Evolutionary conservation across 2,797 vertebrate genomes (phyloP).

Genomic region (Adelosebastes latens): DNA sequence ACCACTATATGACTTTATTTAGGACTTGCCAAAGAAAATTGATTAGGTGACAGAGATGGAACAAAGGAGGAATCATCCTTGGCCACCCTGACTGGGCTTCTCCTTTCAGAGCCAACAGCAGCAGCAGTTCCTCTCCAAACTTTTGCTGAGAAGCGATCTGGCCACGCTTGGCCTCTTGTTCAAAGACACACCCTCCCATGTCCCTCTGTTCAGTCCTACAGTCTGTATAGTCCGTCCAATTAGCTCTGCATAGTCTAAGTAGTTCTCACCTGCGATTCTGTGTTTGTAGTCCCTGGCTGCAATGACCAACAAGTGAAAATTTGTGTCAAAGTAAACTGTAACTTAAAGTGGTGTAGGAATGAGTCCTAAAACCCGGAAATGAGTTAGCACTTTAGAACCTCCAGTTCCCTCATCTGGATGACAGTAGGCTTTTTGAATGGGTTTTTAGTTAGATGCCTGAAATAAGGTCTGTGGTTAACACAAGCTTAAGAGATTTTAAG

Average conservation of each 20-base stretch:
- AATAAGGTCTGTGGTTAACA: no score
- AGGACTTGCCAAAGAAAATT: conserved; percentile 81
- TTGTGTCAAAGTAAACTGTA: neutral
- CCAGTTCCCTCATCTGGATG: no score
- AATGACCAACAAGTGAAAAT: neutral
- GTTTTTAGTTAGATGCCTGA: no score
- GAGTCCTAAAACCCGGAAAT: no score
- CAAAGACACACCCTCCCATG: conserved; percentile 39
- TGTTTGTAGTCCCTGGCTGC: conserved; percentile 4
- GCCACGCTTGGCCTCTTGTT: conserved; percentile 55
- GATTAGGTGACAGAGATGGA: conserved; percentile 78
- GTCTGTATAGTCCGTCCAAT: neutral
- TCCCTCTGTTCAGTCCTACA: conserved; percentile 8
- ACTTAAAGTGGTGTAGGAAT: neutral
- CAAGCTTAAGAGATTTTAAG: no score
- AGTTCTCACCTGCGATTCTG: neutral
- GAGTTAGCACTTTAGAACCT: no score
- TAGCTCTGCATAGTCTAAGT: neutral
- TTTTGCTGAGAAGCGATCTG: conserved; percentile 56
- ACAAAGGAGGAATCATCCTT: conserved; percentile 78
- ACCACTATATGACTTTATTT: conserved; percentile 87
- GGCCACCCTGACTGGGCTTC: conserved; percentile 64
- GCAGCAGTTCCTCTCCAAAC: conserved; percentile 61
- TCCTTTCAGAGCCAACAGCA: conserved; percentile 68
- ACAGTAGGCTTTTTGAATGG: no score